Evolutionary conservation across 2,113 vertebrate genomes (phyloP), one percentile per base, ranked within the genome.

Genomic region (Ictalurus punctatus): DNA sequence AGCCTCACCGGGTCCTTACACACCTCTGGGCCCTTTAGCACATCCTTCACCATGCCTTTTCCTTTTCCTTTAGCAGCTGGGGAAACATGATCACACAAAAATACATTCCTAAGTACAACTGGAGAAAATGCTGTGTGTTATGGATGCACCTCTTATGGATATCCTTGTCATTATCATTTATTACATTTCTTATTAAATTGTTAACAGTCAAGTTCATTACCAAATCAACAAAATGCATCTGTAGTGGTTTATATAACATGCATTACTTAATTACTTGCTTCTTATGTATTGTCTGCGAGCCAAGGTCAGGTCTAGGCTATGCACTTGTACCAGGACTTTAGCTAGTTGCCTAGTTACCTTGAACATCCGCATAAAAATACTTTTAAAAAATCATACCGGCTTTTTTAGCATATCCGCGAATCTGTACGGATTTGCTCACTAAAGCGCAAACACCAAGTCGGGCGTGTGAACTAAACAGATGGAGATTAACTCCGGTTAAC

Each of bases 1-100:
- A 99, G 96, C 91, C 59, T 92, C 10, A 88, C 27, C 0, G 98
- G 95, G 89, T 99, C 98, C 25, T 94, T 98, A 92, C 98, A 99
- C 76, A 98, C 95, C 6, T 98, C 97, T 0, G 98, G 97, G 23
- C 94, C 97, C 90, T 96, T 95, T n/a, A 95, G 63, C 0, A n/a
- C 95, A 52, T 97, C 97, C 88, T 95, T 96, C 0, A 85, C 67
- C 86, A 84, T 88, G 0, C 91, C 94, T 93, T 97, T 98, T 0
- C 94, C 95, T 90, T 97, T 98, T 34, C 90, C 91, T 93, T 98
- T 98, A 7, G 34, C 0, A 0, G 17, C 97, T 98, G 27, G 23
- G 21, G 17, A 27, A 85, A 79, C 13, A 74, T 48, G 23, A 37
- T 2, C 12, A 67, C 59, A 79, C 23, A 63, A 0, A 48, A 44